A percentile compares a stretch with the other conserved stretches of the same genome.
Conservation (phyloP, 2,113 vertebrate genomes). For the Halichoerus grypus region DNA sequence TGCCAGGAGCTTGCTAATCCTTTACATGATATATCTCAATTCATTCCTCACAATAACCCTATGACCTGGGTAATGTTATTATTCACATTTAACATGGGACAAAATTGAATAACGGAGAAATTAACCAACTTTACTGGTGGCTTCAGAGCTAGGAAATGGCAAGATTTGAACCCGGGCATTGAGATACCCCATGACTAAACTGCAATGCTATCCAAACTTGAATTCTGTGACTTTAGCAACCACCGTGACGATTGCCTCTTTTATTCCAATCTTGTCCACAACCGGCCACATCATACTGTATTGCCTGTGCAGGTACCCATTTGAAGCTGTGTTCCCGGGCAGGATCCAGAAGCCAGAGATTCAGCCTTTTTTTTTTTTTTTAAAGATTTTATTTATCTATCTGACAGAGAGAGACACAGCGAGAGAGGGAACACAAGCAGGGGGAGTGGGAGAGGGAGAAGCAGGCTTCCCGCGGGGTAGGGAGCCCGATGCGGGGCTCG, state of each 20-base stretch:
- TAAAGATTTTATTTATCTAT: no score
- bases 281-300: background rate
- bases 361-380: background rate
- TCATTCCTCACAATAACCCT: background rate
- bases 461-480: no score
- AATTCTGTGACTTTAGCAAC: background rate
- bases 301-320: background rate
- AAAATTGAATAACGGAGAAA: background rate
- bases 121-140: background rate
- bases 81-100: background rate
- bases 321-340: background rate
- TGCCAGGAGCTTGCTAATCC: background rate
- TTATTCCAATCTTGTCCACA: background rate
- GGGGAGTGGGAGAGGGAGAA: no score
- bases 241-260: background rate
- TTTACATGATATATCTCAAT: background rate
- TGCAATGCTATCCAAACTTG: background rate
- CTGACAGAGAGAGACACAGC: no score
- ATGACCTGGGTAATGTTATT: background rate
- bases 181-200: background rate
- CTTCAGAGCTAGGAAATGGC: background rate
- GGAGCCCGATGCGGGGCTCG: no score
- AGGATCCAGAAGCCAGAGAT: background rate
- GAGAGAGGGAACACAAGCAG: no score
- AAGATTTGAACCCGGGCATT: background rate